Conservation (phyloP, 2,797 vertebrate species). For the Podarcis lilfordi region DNA sequence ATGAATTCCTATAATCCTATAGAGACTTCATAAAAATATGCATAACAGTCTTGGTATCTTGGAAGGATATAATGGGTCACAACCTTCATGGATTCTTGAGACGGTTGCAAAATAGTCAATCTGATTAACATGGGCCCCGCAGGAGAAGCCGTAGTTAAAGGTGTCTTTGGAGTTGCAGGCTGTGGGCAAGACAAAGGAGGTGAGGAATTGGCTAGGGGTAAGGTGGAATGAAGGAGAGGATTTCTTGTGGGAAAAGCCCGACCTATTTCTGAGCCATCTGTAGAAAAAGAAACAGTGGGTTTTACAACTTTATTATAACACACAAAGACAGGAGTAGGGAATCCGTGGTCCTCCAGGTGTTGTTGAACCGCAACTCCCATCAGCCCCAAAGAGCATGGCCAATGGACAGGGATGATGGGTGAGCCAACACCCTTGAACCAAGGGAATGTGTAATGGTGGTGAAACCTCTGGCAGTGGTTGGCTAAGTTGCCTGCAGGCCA, state of each 20-base stretch:
- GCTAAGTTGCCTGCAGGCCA: neutral
- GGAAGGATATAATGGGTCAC: slow-evolving; percentile 49
- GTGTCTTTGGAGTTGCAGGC: slow-evolving; percentile 29
- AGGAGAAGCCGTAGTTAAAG: slow-evolving; percentile 3
- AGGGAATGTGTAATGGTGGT: neutral
- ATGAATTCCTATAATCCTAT: slow-evolving; percentile 57
- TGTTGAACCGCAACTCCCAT: too few relatives aligned
- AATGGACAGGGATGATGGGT: neutral
- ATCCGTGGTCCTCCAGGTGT: too few relatives aligned
- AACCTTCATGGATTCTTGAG: slow-evolving; percentile 56
- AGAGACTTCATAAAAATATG: slow-evolving; percentile 62
- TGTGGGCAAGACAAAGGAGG: slow-evolving; percentile 21
- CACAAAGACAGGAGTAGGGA: neutral
- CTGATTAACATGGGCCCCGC: slow-evolving; percentile 50
- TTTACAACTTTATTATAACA: neutral
- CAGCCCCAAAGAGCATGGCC: too few relatives aligned
- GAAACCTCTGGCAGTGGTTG: neutral
- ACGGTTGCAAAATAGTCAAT: slow-evolving; percentile 28
- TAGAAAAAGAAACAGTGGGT: neutral
- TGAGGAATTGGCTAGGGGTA: neutral
- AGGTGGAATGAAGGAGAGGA: neutral
- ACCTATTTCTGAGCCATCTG: neutral
- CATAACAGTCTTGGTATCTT: slow-evolving; percentile 45
- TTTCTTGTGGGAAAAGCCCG: slow-evolving; percentile 12
- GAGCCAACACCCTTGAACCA: neutral